These are phyloP conservation scores for Empidonax alnorum DNA, from an alignment of 2,113 vertebrate genomes.

Conservation along the genomic window DNA sequence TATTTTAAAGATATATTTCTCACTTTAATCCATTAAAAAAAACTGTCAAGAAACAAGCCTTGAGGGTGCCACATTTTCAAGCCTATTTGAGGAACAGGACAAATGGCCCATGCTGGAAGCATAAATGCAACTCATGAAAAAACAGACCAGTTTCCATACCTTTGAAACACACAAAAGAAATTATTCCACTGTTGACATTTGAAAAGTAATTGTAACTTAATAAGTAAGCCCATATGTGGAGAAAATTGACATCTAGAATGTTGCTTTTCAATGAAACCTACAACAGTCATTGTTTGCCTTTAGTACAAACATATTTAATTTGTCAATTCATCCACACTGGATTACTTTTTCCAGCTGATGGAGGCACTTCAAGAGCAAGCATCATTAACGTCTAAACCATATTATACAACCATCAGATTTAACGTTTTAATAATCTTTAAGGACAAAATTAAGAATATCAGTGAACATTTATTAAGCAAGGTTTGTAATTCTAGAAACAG, in stretches of 20 bases:
- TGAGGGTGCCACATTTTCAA: background rate
- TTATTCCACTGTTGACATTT: background rate
- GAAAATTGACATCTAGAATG: background rate
- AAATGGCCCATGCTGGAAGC: background rate
- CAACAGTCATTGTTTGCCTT: background rate
- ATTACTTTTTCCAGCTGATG: background rate
- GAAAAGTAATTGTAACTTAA: background rate
- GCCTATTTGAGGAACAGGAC: background rate
- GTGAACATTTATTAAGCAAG: background rate
- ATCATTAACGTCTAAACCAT: background rate
- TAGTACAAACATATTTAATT: constrained; percentile 1
- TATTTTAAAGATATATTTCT: background rate
- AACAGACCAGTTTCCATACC: background rate
- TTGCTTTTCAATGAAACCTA: background rate
- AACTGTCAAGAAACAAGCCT: background rate
- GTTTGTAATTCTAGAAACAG: background rate
- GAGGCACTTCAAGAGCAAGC: background rate
- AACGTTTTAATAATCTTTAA: constrained; percentile 22
- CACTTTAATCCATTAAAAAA: background rate
- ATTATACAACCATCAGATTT: constrained; percentile 13
- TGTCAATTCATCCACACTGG: constrained; percentile 3
- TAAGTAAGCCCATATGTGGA: background rate
- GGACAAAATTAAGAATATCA: constrained; percentile 12
- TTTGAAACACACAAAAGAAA: background rate
- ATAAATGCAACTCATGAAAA: background rate